Evolutionary conservation across 2,888 invertebrate genomes (phyloP), one percentile per base, ranked within the genome.

Genomic region (Caenorhabditis parvicauda): DNA sequence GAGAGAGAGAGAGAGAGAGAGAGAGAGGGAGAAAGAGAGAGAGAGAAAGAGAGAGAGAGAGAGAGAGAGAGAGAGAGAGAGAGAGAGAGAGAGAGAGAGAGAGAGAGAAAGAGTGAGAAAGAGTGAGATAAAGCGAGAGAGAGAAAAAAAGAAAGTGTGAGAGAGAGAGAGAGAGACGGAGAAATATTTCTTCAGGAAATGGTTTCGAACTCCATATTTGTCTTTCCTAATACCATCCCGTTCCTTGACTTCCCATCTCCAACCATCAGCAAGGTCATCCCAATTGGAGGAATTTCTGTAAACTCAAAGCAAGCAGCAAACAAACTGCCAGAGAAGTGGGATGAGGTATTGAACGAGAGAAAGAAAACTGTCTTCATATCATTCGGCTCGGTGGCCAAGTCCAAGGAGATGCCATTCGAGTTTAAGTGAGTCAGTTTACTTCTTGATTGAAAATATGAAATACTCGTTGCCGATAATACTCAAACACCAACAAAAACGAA

Each of bases 341-440:
- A 48, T 25, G 53, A 54, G 28, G 55, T 65, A 49, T 27, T 65
- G 38, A 27, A 32, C 12, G n/a, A 51, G 7, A 38, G 57, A 21
- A 54, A 58, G 53, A 49, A 50, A 5, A 65, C 61, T 41, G 64
- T 65, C 0, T 54, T 61, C 35, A 61, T 65, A 37, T 65, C 64
- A 3, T 65, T 65, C 22, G 64, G 64, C 12, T 65, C 64, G 3
- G 54, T 57, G 35, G 58, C 54, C 5, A 58, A 51, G 37, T 58
- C 61, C 2, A 17, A 54, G 14, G 43, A 58, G 12, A 61, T 61
- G 60, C 64, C 64, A 3, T 21, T 53, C 1, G 47, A 49, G 29
- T 55, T 42, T 44, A 64, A 54, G 58, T 43, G 48, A 28, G 44
- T 55, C n/a, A n/a, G n/a, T n/a, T n/a, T n/a, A n/a, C n/a, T n/a